Conservation (phyloP, 2,113 vertebrate species). For the Poeciliopsis turrubarensis region DNA sequence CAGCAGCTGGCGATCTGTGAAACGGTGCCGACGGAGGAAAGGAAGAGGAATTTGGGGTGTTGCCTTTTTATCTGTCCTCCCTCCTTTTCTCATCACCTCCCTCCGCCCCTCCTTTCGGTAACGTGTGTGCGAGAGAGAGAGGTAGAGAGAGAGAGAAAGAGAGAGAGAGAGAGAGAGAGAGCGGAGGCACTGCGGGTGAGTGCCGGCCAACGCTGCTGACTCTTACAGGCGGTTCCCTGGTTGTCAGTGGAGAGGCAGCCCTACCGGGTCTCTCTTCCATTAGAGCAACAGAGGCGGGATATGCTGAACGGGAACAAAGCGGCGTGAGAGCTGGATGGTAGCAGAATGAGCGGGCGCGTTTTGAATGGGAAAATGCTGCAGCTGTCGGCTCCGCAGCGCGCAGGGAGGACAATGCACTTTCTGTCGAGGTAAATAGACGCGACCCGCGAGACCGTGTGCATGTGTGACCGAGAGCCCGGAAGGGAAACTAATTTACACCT, state of each 20-base stretch:
- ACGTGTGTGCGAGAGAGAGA: slow-evolving; percentile 5
- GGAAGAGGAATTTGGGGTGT: slow-evolving; percentile 77
- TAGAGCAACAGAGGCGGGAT: slow-evolving; percentile 20
- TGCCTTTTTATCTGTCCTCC: slow-evolving; percentile 71
- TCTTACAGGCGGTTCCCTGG: slow-evolving; percentile 56
- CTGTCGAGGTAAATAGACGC: slow-evolving; percentile 79
- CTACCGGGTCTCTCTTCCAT: slow-evolving; percentile 11
- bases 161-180: slow-evolving; percentile 36
- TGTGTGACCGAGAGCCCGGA: slow-evolving; percentile 29
- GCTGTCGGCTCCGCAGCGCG: slow-evolving; percentile 77
- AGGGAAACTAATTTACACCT: slow-evolving; percentile 25
- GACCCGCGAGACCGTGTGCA: background rate
- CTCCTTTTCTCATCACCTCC: slow-evolving; percentile 44
- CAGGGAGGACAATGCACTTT: slow-evolving; percentile 81
- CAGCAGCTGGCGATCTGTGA: slow-evolving; percentile 78
- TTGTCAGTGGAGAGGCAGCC: slow-evolving; percentile 27
- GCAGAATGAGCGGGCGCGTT: slow-evolving; percentile 81
- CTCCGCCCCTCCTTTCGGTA: slow-evolving; percentile 28
- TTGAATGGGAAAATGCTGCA: slow-evolving; percentile 82
- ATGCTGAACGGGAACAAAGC: slow-evolving; percentile 73
- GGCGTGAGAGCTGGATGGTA: slow-evolving; percentile 46
- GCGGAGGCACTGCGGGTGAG: slow-evolving; percentile 66
- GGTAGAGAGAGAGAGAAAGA: slow-evolving; percentile 12
- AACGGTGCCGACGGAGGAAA: slow-evolving; percentile 28
- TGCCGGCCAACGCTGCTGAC: slow-evolving; percentile 64